These are phyloP conservation scores for Spilogale gracilis DNA, from an alignment of 2,113 vertebrate genomes.

Conservation along the genomic window DNA sequence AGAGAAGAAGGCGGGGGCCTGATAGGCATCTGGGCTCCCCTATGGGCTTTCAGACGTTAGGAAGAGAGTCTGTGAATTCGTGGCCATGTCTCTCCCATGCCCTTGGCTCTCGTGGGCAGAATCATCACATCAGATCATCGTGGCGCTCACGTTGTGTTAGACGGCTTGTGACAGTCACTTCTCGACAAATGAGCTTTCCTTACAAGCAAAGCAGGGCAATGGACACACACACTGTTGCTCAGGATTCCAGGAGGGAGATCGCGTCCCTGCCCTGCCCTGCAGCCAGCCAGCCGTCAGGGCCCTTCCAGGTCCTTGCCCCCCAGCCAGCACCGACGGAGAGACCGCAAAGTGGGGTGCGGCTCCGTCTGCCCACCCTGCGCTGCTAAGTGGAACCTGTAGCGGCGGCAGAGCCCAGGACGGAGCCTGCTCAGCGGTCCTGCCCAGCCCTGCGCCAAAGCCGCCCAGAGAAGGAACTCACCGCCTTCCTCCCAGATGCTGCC, in stretches of 20 bases:
- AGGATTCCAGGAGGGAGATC: neutral
- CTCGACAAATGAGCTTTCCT: neutral
- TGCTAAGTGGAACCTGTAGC: neutral
- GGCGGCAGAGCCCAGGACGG: neutral
- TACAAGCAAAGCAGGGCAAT: neutral
- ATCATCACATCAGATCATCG: accelerated
- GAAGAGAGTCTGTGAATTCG: neutral
- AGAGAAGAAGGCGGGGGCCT: neutral
- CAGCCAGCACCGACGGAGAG: neutral
- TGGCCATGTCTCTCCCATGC: accelerated
- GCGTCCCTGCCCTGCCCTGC: neutral
- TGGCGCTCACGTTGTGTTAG: accelerated
- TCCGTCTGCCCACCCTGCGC: neutral
- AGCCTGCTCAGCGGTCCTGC: neutral
- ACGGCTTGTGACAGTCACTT: neutral
- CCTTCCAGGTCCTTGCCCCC: neutral
- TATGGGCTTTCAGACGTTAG: neutral
- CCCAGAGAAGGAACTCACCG: too few species aligned
- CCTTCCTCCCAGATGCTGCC: neutral
- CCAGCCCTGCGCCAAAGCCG: neutral
- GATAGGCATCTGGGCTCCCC: neutral
- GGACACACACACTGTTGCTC: neutral
- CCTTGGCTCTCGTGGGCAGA: neutral
- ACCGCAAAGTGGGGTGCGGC: accelerated
- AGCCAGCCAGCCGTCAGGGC: too few species aligned